Conservation (phyloP, 2,888 invertebrate species). For the Acanthosepion lycidas region DNA sequence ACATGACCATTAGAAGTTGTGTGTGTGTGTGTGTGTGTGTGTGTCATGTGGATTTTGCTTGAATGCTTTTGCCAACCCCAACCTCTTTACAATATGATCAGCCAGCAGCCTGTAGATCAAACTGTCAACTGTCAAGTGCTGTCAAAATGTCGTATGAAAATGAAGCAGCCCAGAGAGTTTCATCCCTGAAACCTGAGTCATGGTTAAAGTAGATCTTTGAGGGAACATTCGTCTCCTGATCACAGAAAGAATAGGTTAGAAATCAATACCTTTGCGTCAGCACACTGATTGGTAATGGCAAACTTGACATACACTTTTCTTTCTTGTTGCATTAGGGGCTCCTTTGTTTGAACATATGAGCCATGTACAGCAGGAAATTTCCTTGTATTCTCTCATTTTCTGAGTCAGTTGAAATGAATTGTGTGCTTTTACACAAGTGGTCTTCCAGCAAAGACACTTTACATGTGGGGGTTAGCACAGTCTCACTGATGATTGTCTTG, state of each 20-base stretch:
- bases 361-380: not conserved
- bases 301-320: conserved; percentile 38
- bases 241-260: conserved; percentile 5
- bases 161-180: not conserved
- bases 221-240: conserved; percentile 21
- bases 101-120: not conserved
- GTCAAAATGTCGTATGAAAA: conserved; percentile 37
- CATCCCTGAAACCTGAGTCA: not conserved
- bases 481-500: not conserved
- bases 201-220: not conserved
- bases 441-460: not conserved
- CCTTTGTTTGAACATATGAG: conserved; percentile 34
- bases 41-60: not conserved
- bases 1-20: not conserved
- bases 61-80: not conserved
- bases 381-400: not conserved
- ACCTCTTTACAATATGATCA: not conserved
- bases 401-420: not conserved
- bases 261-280: conserved; percentile 36
- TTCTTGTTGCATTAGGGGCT: not conserved
- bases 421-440: not conserved
- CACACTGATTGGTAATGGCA: conserved; percentile 37
- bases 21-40: not conserved
- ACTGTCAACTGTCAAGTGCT: conserved; percentile 37
- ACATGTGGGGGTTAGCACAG: not conserved